Percentiles rank a stretch among this genome's conserved stretches.
These are phyloP conservation scores for Strigops habroptila DNA, from an alignment of 2,113 vertebrate species.

Conservation along the genomic window DNA sequence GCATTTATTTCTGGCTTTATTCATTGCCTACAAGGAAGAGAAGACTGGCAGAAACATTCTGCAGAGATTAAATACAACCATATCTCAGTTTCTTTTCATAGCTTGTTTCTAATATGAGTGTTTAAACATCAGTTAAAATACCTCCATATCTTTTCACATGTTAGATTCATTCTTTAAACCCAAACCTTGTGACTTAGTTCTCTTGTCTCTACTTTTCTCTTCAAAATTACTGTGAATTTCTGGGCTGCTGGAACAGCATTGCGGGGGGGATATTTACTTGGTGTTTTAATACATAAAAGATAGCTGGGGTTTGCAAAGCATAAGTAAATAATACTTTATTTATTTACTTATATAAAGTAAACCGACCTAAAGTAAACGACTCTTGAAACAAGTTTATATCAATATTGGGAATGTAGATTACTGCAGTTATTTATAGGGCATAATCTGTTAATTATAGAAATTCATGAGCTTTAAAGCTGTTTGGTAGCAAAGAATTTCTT, in stretches of 20 bases:
- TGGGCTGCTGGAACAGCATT: background rate
- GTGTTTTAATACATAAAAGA: background rate
- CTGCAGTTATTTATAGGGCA: background rate
- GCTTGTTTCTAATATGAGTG: background rate
- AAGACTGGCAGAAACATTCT: background rate
- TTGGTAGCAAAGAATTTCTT: background rate
- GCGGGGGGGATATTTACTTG: background rate
- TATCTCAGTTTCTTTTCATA: background rate
- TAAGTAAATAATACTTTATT: background rate
- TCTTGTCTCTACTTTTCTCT: background rate
- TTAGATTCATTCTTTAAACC: background rate
- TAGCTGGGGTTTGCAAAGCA: background rate
- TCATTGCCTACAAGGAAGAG: background rate
- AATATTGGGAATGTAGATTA: background rate
- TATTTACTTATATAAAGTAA: background rate
- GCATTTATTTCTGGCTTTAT: background rate
- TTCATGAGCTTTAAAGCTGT: background rate
- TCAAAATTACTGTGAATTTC: background rate
- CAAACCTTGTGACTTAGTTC: background rate
- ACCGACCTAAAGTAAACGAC: background rate
- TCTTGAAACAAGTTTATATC: background rate
- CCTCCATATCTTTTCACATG: background rate
- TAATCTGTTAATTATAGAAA: slow-evolving; percentile 4
- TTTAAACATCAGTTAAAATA: background rate
- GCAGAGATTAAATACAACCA: background rate